Percentiles rank a stretch among this genome's conserved stretches.
Conservation (phyloP, 2,113 vertebrate genomes). For the Salminus brasiliensis region DNA sequence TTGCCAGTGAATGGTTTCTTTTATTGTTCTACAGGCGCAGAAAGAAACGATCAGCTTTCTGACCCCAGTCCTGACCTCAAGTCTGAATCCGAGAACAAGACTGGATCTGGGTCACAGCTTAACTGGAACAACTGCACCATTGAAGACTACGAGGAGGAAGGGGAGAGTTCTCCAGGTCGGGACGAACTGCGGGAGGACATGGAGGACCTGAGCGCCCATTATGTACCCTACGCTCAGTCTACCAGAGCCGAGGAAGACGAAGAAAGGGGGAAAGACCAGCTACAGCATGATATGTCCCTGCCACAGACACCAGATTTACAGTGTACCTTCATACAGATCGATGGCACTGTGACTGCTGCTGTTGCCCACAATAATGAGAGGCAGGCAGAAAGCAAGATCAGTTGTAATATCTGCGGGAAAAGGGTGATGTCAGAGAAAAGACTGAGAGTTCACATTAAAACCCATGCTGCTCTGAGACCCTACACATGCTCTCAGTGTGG, state of each 20-base stretch:
- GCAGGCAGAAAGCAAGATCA: not conserved
- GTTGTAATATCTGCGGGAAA: not conserved
- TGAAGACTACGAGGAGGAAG: not conserved
- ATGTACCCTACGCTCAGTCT: not conserved
- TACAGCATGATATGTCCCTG: not conserved
- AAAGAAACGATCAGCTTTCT: not conserved
- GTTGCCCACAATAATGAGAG: not conserved
- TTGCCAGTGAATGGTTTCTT: not conserved
- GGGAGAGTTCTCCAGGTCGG: not conserved
- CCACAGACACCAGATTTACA: not conserved
- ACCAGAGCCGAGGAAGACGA: not conserved
- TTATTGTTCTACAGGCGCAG: not conserved
- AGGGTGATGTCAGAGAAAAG: not conserved
- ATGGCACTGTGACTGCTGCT: not conserved
- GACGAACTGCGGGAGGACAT: not conserved
- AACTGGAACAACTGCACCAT: not conserved
- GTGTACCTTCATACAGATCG: not conserved
- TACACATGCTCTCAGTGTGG: conserved; percentile 10
- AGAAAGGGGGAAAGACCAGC: not conserved
- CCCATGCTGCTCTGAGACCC: not conserved
- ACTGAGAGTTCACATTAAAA: conserved; percentile 1
- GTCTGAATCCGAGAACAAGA: not conserved
- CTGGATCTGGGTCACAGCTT: not conserved
- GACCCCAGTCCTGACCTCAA: not conserved
- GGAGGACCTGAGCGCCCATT: not conserved